Percentiles rank a stretch among this genome's conserved stretches.
Conservation (phyloP, 2,797 vertebrate genomes). For the Phylloscopus collybita region DNA sequence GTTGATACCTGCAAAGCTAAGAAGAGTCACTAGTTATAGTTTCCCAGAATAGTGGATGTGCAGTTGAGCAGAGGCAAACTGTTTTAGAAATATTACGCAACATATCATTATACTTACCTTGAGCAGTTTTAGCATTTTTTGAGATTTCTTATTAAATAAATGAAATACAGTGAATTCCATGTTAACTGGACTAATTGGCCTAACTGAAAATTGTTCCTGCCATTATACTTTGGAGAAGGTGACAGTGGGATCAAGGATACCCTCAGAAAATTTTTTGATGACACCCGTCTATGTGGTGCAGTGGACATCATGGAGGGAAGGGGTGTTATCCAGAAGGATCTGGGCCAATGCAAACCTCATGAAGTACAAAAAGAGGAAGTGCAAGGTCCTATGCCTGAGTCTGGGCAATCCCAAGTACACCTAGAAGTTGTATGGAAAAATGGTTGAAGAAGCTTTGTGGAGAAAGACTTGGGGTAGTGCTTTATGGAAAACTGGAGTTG, state of each 20-base stretch:
- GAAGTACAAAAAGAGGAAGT: not conserved
- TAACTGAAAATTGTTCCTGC: not conserved
- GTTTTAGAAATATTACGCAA: not conserved
- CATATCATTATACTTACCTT: not conserved
- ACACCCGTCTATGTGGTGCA: not conserved
- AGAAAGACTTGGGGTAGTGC: not conserved
- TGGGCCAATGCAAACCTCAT: not conserved
- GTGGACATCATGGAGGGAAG: fast-evolving
- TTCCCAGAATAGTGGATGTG: not conserved
- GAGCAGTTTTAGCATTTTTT: not conserved
- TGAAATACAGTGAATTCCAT: not conserved
- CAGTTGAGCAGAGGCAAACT: not conserved
- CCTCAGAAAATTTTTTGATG: not conserved
- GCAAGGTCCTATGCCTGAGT: too few species aligned
- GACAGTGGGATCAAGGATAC: not conserved
- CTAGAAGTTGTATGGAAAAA: not conserved
- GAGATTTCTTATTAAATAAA: not conserved
- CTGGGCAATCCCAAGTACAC: not conserved
- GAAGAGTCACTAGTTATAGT: not conserved
- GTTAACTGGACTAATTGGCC: not conserved
- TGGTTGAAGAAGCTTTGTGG: not conserved
- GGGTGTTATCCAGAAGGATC: not conserved
- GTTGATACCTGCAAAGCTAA: not conserved
- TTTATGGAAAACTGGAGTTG: fast-evolving
- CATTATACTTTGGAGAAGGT: not conserved